Percentiles rank a stretch among this genome's conserved stretches.
phyloP scores from a whole-genome alignment of 2,113 vertebrate genomes.

The Sinocyclocheilus maitianheensis region DNA sequence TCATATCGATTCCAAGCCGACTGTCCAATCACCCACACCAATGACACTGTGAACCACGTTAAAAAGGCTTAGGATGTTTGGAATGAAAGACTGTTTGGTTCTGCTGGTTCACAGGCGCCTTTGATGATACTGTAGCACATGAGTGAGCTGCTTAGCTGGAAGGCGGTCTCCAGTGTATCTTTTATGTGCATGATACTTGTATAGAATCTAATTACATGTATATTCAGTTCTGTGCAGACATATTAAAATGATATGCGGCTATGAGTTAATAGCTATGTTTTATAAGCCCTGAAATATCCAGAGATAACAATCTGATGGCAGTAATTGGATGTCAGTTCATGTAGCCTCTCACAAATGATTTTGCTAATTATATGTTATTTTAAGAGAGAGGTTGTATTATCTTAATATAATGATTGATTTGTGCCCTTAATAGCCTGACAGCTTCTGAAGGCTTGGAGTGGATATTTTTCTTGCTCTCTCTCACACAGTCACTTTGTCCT shows the following conservation, averaged over 20 bases:
- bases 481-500: not conserved
- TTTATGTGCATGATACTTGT: not conserved
- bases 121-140: not conserved
- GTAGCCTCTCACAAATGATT: conserved; percentile 16
- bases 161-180: not conserved
- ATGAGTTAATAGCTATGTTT: conserved; percentile 11
- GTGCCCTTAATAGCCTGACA: conserved; percentile 38
- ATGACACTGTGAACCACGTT: conserved; percentile 26
- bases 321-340: conserved; percentile 38
- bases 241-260: not conserved
- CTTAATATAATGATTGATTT: conserved; percentile 48
- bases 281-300: conserved; percentile 14
- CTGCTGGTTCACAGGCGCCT: conserved; percentile 3
- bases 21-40: conserved; percentile 25
- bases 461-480: not conserved
- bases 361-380: conserved; percentile 39
- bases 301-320: conserved; percentile 11
- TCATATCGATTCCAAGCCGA: conserved; percentile 20
- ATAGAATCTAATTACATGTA: conserved; percentile 20
- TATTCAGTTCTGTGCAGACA: not conserved
- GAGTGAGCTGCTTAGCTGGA: not conserved
- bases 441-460: conserved; percentile 18
- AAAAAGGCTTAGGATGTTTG: conserved; percentile 35
- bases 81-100: conserved; percentile 27
- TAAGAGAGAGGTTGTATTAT: conserved; percentile 46